Evolutionary conservation across 2,888 invertebrate species (phyloP), one percentile per base, ranked within the genome.

Genomic region (Oasisia sp.): DNA sequence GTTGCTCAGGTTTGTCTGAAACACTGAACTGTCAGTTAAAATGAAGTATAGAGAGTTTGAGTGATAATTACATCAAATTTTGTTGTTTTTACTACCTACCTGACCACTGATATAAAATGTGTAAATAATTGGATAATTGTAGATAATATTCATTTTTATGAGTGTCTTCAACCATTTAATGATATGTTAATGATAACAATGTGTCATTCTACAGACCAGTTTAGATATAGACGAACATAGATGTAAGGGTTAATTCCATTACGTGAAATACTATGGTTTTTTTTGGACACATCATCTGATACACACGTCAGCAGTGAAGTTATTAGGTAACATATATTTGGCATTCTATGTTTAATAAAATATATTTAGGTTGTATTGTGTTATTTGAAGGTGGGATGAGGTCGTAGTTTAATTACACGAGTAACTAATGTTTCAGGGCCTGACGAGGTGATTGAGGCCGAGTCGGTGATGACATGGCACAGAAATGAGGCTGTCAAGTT

Each of bases 401-500:
- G 90, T 90, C 27, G 19, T 19, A 90, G 38, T 90, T 90, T 44
- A n/a, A 32, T 90, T 90, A n/a, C 44, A 27, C 4, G 38, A 32
- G 27, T 90, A n/a, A 90, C 2, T 32, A 7, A 44, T 90, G 74
- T 74, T 74, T 19, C 45, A 91, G 91, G 91, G 19, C 93, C 94
- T 58, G 94, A 95, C 94, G 94, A 94, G 89, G 27, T 94, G 14
- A 93, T 93, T 11, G 94, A 94, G 14, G 94, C 95, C 14, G 93
- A 93, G 4, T 91, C 92, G 3, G 89, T 94, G 9, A 93, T 92
- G 89, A 94, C 95, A 3, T 93, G 93, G 32, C 91, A 93, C 14
- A 50, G 94, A 12, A 94, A 94, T 90, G 94, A 93, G 7, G 93
- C 94, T 5, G 95, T 95, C 27, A 95, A 94, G 89, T 92, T 95